Evolutionary conservation across 2,888 invertebrate species (phyloP), one percentile per base, ranked within the genome.

Genomic region (Scaptomyza flava): DNA sequence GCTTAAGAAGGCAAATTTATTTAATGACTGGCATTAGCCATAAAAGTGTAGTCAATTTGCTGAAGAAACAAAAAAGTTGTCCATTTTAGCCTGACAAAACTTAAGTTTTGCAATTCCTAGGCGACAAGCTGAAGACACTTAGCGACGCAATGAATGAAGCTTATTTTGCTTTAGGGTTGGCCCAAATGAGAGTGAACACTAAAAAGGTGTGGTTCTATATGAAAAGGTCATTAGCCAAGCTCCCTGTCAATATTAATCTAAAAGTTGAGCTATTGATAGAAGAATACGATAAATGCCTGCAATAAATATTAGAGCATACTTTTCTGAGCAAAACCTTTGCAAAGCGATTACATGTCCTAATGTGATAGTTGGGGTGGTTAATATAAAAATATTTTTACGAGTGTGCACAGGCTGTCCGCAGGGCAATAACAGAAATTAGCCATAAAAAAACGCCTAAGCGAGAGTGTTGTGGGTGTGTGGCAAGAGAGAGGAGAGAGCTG

Each of bases 341-440:
- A 7, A 2, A 12, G 31, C 36, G 36, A 8, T 12, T 17, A 14
- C 9, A 23, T 20, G 50, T 9, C 12, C 4, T 6, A 3, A 4
- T 7, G 2, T 9, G 17, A 9, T n/a, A 9, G 33, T 33, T 3
- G n/a, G 17, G 33, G 0, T 17, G 12, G 12, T 9, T 71, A 84
- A 84, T 84, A 84, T 84, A 84, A 87, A 84, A 84, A 87, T 80
- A 82, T 84, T 87, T 83, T 84, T 84, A 84, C 80, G 87, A 87
- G 68, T 69, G 58, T 64, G 58, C 70, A 17, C 46, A 62, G 58
- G 62, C 58, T 47, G 59, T 57, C 63, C 69, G 51, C 65, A 71
- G 56, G 57, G 76, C 87, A 87, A 84, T 84, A 84, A 77, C 77
- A 77, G 79, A 87, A 84, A 84, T 84, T 87, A 87, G 82, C 79